Evolutionary conservation across 1,140 invertebrate species (phyloP).

Genomic region (Anastatus disparis): DNA sequence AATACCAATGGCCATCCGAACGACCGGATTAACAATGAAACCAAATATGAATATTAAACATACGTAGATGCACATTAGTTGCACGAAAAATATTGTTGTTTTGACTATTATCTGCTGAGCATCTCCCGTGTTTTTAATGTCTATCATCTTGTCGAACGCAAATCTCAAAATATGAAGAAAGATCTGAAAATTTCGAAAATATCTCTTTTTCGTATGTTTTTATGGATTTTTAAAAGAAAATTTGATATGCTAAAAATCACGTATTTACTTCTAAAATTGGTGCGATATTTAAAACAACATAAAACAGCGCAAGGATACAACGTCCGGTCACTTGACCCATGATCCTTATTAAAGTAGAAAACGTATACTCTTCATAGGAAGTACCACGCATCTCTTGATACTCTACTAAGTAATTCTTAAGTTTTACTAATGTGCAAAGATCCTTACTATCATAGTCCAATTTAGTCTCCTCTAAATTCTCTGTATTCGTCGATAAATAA

Average conservation of each 20-base stretch:
- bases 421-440: slow-evolving; percentile 39
- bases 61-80: slow-evolving; percentile 56
- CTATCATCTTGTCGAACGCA: slow-evolving; percentile 55
- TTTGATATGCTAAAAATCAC: not conserved
- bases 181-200: slow-evolving; percentile 53
- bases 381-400: slow-evolving; percentile 57
- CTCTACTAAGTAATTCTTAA: slow-evolving; percentile 53
- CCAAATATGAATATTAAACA: slow-evolving; percentile 57
- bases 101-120: slow-evolving; percentile 51
- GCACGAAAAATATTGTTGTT: slow-evolving; percentile 50
- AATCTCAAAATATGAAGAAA: slow-evolving; percentile 58
- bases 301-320: slow-evolving; percentile 55
- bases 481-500: too few species aligned
- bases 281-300: slow-evolving; percentile 54
- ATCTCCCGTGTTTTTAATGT: slow-evolving; percentile 50
- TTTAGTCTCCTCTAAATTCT: slow-evolving; percentile 10
- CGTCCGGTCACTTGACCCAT: slow-evolving; percentile 56
- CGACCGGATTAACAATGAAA: slow-evolving; percentile 55
- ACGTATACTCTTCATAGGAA: slow-evolving; percentile 55
- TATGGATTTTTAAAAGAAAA: not conserved
- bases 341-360: slow-evolving; percentile 51
- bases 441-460: slow-evolving; percentile 16
- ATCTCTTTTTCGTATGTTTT: not conserved
- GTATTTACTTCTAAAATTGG: slow-evolving; percentile 54
- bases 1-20: slow-evolving; percentile 54